Evolutionary conservation across 2,888 invertebrate genomes (phyloP).

Genomic region (Junonia oenone): DNA sequence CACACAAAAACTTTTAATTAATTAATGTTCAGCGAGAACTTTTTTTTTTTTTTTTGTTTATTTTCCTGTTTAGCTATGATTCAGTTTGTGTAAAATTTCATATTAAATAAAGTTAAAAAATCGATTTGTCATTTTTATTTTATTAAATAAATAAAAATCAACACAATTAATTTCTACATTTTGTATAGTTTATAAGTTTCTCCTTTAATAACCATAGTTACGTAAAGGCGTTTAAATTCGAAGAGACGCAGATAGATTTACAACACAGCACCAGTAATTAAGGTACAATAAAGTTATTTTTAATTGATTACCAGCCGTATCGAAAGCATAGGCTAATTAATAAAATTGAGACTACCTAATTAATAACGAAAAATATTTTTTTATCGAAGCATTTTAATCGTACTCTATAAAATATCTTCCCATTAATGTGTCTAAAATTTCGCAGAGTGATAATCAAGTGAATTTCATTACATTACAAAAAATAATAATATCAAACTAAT

Average conservation of each 20-base stretch:
- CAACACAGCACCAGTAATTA: neutral
- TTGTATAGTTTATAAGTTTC: no score
- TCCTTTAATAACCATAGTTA: no score
- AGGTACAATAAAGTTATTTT: neutral
- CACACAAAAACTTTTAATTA: neutral
- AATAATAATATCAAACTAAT: neutral
- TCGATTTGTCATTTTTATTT: no score
- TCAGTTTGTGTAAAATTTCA: neutral
- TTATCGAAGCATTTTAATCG: slow-evolving; percentile 2
- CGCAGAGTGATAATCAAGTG: slow-evolving; percentile 8
- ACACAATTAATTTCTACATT: no score
- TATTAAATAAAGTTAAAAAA: neutral
- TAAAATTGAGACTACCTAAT: neutral
- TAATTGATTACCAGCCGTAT: neutral
- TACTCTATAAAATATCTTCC: neutral
- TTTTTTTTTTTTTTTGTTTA: neutral
- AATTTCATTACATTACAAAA: neutral
- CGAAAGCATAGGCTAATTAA: neutral
- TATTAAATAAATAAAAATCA: no score
- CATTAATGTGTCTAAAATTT: slow-evolving; percentile 10
- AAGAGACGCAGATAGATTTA: neutral
- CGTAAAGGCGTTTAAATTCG: no score
- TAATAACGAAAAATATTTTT: slow-evolving; percentile 4
- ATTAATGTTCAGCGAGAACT: neutral
- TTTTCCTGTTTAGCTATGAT: no score